Evolutionary conservation across 1,140 invertebrate species (phyloP), one percentile per base, ranked within the genome.

Genomic region (Vanessa tameamea): DNA sequence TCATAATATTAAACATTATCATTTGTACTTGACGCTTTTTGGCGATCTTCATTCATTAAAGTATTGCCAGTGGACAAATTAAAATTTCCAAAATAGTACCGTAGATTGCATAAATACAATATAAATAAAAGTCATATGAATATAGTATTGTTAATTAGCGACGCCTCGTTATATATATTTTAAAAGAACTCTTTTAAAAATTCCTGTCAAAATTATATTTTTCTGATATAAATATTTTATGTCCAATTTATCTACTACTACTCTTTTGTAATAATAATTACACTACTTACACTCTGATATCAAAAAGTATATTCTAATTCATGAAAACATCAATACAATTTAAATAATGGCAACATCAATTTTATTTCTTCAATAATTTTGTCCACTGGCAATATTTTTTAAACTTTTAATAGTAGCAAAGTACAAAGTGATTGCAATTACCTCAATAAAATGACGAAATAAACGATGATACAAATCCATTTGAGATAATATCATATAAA

Each of bases 21-120:
- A 76, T 87, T 91, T 91, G 89, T 91, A 91, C 89, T 91, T 86
- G 80, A 84, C 73, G 83, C 85, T 84, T 84, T 80, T 82, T 84
- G 85, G 82, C 82, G 85, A 79, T 64, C 71, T 59, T 15, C 70
- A 69, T 43, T 16, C 61, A 71, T 75, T 55, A 64, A 37, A 51
- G 26, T 69, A 57, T 75, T 77, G 72, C 57, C 75, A 79, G 73
- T 76, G 73, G 70, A 75, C 50, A 81, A 13, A 50, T 70, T 66
- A 53, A 53, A 70, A 48, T 64, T 47, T 31, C 26, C 26, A 43
- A 43, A 43, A 43, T 43, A 9, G 9, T 7, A 5, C 7, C 7
- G 3, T 37, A 37, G 31, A 37, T 37, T 37, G 7, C 37, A 9
- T 43, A 43, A 43, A 11, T 11, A 1, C 37, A 43, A 43, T 6